Evolutionary conservation across 2,797 vertebrate species (phyloP), one percentile per base, ranked within the genome.

Genomic region (Heliangelus exortis): DNA sequence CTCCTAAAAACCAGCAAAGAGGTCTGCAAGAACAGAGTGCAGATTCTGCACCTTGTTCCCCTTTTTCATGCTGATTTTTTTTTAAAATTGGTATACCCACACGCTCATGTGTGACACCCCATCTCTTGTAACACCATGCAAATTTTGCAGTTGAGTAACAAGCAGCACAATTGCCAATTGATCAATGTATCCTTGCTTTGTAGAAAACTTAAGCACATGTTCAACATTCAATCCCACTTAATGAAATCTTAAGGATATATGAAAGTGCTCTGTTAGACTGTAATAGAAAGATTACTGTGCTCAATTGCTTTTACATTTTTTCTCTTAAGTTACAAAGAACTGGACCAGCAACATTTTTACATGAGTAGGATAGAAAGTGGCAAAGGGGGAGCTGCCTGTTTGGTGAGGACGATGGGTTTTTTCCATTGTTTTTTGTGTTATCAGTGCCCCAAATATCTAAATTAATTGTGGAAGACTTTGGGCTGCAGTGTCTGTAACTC

Each of bases 401-500:
- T 26, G 3, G 1, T 29, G 31, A 80, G 31, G 20, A 51, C 2
- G 10, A 34, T 3, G 28, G 31, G 25, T 16, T 88, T 91, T 93
- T 0, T 0, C 77, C 33, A 25, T n/a, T n/a, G n/a, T n/a, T n/a
- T n/a, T n/a, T 34, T 3, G 3, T 0, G 1, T 43, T 61, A 84
- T 15, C 62, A 69, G 23, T 8, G n/a, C 7, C 39, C 16, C 28
- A 47, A 84, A 87, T 36, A 47, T 41, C 53, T 57, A 74, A 95
- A 85, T 12, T 62, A 76, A 31, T 3, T 5, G 33, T 54, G 15
- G 48, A 15, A 16, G 20, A 36, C 25, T 61, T 10, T 4, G 15
- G 23, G 33, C 25, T 61, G 9, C 4, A 13, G 36, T 25, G 16
- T 25, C 39, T 14, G 12, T 19, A 73, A 36, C 36, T 47, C 20